A percentile compares a stretch with the other conserved stretches of the same genome.
Evolutionary conservation across 2,797 vertebrate species (phyloP).

Genomic region (Danio tinwini): DNA sequence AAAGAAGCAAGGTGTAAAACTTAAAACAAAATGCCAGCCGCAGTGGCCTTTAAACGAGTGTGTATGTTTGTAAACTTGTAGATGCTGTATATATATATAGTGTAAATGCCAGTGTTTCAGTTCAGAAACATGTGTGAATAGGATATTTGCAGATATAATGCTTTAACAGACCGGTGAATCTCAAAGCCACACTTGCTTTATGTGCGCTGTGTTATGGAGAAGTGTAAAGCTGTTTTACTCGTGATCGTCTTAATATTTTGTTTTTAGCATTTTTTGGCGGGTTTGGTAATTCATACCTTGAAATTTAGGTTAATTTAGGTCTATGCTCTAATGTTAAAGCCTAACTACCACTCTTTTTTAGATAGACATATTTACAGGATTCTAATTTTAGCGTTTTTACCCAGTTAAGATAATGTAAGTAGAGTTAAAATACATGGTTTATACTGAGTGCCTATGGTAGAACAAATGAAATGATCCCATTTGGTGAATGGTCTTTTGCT

Average conservation of each 20-base stretch:
- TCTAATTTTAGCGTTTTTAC: conserved; percentile 34
- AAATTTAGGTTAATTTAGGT: neutral
- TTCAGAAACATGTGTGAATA: conserved; percentile 32
- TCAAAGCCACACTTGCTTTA: conserved; percentile 31
- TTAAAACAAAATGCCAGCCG: conserved; percentile 1
- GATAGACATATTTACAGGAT: conserved; percentile 20
- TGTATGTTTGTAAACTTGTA: conserved; percentile 56
- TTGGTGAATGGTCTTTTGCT: conserved; percentile 36
- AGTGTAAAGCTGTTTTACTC: conserved; percentile 20
- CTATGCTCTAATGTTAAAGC: neutral
- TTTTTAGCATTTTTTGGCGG: neutral
- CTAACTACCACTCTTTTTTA: conserved; percentile 8
- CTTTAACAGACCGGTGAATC: conserved; percentile 28
- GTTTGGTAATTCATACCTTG: neutral
- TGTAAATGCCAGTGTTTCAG: conserved; percentile 54
- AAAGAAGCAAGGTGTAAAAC: neutral
- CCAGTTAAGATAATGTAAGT: conserved; percentile 36
- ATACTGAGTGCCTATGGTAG: conserved; percentile 45
- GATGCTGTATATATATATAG: conserved; percentile 60
- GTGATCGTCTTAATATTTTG: neutral
- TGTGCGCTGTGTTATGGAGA: conserved; percentile 28
- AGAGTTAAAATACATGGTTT: conserved; percentile 50
- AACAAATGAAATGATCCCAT: conserved; percentile 29
- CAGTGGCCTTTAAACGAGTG: conserved; percentile 38
- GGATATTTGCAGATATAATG: conserved; percentile 35